These are phyloP conservation scores for Pangasius larnaudii DNA, from an alignment of 2,797 vertebrate genomes.

Conservation along the genomic window DNA sequence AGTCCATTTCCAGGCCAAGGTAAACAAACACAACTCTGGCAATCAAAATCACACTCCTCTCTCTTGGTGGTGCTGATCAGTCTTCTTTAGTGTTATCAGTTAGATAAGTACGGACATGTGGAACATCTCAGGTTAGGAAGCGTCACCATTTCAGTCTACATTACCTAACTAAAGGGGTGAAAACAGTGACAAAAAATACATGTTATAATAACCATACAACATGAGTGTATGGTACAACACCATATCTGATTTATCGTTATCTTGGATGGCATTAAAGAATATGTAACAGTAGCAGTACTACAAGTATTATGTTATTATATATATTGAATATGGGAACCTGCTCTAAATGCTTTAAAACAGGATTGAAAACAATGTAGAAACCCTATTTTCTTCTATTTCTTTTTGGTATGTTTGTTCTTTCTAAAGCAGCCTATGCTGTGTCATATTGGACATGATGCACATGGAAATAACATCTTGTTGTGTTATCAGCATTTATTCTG, in stretches of 20 bases:
- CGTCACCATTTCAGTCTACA: conserved; percentile 18
- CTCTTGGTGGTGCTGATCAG: conserved; percentile 26
- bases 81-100: conserved; percentile 33
- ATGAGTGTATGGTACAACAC: neutral
- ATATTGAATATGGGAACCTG: neutral
- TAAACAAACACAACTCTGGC: conserved; percentile 13
- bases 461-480: neutral
- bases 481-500: neutral
- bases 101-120: conserved; percentile 38
- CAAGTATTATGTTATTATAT: neutral
- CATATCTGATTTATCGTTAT: neutral
- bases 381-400: neutral
- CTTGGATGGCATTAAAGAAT: neutral
- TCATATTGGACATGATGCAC: neutral
- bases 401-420: neutral
- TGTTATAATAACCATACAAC: neutral
- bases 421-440: neutral
- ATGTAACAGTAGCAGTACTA: neutral
- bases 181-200: neutral
- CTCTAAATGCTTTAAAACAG: neutral
- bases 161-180: neutral
- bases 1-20: conserved; percentile 29
- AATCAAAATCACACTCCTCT: conserved; percentile 37
- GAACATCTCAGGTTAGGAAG: conserved; percentile 26
- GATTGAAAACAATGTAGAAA: neutral